Evolutionary conservation across 2,113 vertebrate genomes (phyloP), one percentile per base, ranked within the genome.

Genomic region (Callopanchax toddi): DNA sequence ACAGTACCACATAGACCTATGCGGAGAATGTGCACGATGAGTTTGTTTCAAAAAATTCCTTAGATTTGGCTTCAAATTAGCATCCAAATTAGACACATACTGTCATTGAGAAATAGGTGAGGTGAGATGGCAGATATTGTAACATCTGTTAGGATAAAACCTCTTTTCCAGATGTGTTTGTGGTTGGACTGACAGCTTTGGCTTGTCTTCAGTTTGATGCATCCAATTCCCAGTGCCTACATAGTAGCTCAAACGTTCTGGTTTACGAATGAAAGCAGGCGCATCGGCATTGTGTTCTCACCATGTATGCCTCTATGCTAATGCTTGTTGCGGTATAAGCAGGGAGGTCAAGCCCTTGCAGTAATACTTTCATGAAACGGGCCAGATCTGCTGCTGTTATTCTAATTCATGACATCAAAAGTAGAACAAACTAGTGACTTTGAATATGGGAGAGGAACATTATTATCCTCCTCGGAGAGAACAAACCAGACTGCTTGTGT

Each of bases 151-250:
- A 62, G 57, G 26, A 69, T 63, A 34, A 60, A 66, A 53, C 25
- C 40, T 37, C 60, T 60, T 62, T 57, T 29, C 4, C 11, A 64
- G 40, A 70, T 55, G 63, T 67, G 62, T 76, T 74, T 63, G 77
- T 71, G 53, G 76, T 80, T 63, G 71, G 67, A 82, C 74, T 48
- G 71, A 73, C 66, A 68, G 68, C 82, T 74, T 76, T 74, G 74
- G 76, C 5, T 72, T 64, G 74, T 79, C 78, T 51, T 72, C 62
- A 51, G 12, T 82, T 86, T 70, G 67, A 87, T 85, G 81, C 86
- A 86, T 85, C 81, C 65, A 74, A 86, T 80, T 82, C 86, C 86
- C 86, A 89, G 88, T 91, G 89, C 89, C 88, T 91, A 82, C 52
- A 45, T 58, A 80, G 79, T 86, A 89, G 83, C 86, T 82, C 67